These are phyloP conservation scores for Tursiops truncatus DNA, from an alignment of 2,113 vertebrate species.

Conservation along the genomic window DNA sequence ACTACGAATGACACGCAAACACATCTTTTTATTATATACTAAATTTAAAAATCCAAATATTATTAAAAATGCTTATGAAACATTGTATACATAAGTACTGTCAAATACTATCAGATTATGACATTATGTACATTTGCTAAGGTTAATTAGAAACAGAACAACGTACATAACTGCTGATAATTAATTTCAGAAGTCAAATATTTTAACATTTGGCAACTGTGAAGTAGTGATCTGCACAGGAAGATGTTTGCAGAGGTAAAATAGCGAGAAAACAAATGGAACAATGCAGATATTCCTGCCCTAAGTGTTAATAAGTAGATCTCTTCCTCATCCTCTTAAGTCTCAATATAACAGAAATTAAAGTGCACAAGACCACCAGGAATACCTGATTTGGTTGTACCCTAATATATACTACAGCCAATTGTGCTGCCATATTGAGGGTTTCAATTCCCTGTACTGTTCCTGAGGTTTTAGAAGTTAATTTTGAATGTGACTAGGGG, in stretches of 20 bases:
- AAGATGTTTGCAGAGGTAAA: constrained; percentile 78
- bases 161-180: constrained; percentile 76
- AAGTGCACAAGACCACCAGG: constrained; percentile 84
- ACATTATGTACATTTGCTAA: constrained; percentile 84
- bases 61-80: constrained; percentile 89
- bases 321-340: constrained; percentile 73
- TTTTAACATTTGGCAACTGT: constrained; percentile 82
- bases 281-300: constrained; percentile 79
- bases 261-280: constrained; percentile 70
- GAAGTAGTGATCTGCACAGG: constrained; percentile 77
- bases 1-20: constrained; percentile 72
- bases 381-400: constrained; percentile 75
- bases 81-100: constrained; percentile 83
- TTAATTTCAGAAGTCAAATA: constrained; percentile 69
- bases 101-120: constrained; percentile 80
- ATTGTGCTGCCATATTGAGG: constrained; percentile 60
- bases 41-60: constrained; percentile 89
- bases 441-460: constrained; percentile 41
- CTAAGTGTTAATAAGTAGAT: constrained; percentile 75
- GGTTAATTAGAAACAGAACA: constrained; percentile 72
- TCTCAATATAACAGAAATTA: constrained; percentile 79
- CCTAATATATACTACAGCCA: constrained; percentile 61
- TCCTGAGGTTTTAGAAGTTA: constrained; percentile 65
- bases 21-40: constrained; percentile 87
- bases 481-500: constrained; percentile 46